Percentiles rank a stretch among this genome's conserved stretches.
phyloP scores from a whole-genome alignment of 1,140 invertebrate species.

The Drosophila sp. region DNA sequence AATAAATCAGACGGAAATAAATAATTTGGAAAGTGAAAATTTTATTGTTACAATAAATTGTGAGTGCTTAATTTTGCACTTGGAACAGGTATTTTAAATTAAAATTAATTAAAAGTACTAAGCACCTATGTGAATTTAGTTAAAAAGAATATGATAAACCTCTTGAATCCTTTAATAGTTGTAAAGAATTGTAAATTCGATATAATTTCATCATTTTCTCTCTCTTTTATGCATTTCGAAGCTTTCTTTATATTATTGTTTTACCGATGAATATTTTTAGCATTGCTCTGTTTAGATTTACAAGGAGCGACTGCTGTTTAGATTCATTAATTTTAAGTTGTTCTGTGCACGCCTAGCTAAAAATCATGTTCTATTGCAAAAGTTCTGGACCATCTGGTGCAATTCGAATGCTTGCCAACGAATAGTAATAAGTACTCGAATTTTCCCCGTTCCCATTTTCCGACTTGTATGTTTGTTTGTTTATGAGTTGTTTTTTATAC shows the following conservation, averaged over 20 bases:
- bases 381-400: conserved; percentile 60
- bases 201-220: background rate
- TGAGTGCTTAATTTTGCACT: no score
- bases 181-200: no score
- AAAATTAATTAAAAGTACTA: no score
- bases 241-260: background rate
- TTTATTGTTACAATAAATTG: no score
- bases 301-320: conserved; percentile 14
- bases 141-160: no score
- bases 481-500: conserved; percentile 15
- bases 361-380: conserved; percentile 47
- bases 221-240: background rate
- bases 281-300: conserved; percentile 39
- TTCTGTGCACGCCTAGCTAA: conserved; percentile 47
- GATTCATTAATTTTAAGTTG: conserved; percentile 56
- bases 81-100: no score
- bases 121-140: no score
- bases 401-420: conserved; percentile 54
- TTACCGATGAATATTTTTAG: conserved; percentile 13
- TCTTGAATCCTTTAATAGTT: no score
- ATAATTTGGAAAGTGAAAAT: no score
- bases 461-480: conserved; percentile 13
- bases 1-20: no score
- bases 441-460: conserved; percentile 29
- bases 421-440: conserved; percentile 34